Evolutionary conservation across 2,113 vertebrate genomes (phyloP).

Genomic region (Electrona antarctica): DNA sequence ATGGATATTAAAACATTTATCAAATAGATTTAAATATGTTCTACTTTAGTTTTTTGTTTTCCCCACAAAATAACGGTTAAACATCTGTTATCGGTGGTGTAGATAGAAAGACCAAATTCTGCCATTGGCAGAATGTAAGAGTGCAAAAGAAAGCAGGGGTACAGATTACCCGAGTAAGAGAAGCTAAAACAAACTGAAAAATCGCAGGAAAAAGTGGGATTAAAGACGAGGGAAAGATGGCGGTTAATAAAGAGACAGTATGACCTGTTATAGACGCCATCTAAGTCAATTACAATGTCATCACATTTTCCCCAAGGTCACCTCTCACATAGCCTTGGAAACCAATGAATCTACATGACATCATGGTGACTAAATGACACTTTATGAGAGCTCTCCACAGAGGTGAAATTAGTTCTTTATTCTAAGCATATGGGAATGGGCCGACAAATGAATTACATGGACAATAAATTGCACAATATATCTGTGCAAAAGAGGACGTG

Average conservation of each 20-base stretch:
- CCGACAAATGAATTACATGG: background rate
- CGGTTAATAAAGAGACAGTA: too few species aligned
- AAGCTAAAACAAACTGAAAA: background rate
- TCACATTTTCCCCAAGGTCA: background rate
- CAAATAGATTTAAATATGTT: too few species aligned
- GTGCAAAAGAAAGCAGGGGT: constrained; percentile 6
- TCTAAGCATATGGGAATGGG: background rate
- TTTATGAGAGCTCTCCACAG: background rate
- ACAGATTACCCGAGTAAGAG: constrained; percentile 1
- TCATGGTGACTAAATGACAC: background rate
- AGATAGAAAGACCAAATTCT: too few species aligned
- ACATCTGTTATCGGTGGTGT: too few species aligned
- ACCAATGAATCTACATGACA: background rate
- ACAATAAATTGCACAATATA: background rate
- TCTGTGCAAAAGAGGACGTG: background rate
- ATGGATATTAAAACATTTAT: too few species aligned
- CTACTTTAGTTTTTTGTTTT: too few species aligned
- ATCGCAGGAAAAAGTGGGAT: constrained; percentile 7
- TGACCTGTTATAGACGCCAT: background rate
- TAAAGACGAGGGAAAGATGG: background rate
- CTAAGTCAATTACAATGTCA: background rate
- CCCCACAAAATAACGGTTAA: too few species aligned
- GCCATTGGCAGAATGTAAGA: background rate
- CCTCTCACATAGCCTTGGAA: background rate
- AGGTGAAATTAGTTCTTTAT: background rate